These are phyloP conservation scores for Spatulosminthurus flaviceps DNA, from an alignment of 2,888 invertebrate species.

Conservation along the genomic window DNA sequence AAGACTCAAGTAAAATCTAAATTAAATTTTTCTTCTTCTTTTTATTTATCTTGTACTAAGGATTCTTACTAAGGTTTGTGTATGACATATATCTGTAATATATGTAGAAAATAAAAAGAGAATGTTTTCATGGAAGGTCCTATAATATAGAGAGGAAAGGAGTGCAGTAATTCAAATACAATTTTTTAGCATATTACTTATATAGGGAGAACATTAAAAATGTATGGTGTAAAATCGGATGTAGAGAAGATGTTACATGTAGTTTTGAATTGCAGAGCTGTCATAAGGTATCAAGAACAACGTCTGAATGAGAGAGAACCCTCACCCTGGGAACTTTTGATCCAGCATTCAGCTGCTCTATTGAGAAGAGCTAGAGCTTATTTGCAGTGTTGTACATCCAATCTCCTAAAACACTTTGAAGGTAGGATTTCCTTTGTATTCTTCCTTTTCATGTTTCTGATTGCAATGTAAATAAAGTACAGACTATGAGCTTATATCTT, in stretches of 20 bases:
- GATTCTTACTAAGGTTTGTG: too few relatives aligned
- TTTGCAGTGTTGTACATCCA: constrained; percentile 8
- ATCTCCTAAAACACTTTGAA: constrained; percentile 13
- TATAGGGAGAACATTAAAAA: too few relatives aligned
- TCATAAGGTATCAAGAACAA: too few relatives aligned
- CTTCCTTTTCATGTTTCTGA: constrained; percentile 14
- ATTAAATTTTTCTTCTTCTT: too few relatives aligned
- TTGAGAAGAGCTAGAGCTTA: constrained; percentile 14
- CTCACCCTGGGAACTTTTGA: background rate
- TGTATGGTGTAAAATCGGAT: too few relatives aligned
- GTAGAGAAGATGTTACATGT: too few relatives aligned
- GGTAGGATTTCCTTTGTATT: constrained; percentile 18
- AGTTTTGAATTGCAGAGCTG: background rate
- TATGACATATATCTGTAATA: too few relatives aligned
- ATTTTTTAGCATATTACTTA: background rate
- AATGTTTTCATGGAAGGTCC: background rate
- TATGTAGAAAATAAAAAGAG: too few relatives aligned
- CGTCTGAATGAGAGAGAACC: background rate
- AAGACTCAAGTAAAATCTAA: too few relatives aligned
- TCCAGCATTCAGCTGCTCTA: background rate
- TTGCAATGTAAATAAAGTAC: constrained; percentile 18
- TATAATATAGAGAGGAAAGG: too few relatives aligned
- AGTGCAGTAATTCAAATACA: background rate
- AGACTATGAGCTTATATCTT: background rate
- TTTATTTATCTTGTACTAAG: too few relatives aligned